Percentiles rank a stretch among this genome's conserved stretches.
phyloP scores from a whole-genome alignment of 2,113 vertebrate genomes.

The Zosterops japonicus region DNA sequence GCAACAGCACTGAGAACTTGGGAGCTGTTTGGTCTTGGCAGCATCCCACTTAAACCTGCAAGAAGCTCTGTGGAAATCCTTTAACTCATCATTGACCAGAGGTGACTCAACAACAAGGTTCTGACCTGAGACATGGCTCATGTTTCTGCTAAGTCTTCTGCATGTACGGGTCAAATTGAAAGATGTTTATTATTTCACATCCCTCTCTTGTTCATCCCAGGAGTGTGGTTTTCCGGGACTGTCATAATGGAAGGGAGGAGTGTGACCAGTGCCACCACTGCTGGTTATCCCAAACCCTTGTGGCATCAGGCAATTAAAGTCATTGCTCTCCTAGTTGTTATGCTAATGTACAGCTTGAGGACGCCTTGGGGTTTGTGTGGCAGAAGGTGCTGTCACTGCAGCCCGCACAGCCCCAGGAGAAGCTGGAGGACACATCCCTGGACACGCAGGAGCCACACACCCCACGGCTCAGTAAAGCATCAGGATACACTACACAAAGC shows the following conservation, averaged over 20 bases:
- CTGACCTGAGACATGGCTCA: neutral
- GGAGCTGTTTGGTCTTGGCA: conserved; percentile 3
- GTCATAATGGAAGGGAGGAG: neutral
- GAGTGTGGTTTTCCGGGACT: neutral
- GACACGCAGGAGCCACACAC: neutral
- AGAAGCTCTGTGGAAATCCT: neutral
- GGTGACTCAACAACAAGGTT: neutral
- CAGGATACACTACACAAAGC: neutral
- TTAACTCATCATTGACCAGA: neutral
- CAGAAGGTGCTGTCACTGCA: neutral
- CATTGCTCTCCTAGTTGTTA: neutral
- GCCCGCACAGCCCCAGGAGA: neutral
- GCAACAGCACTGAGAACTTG: neutral
- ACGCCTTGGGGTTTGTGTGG: neutral
- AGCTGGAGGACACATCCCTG: neutral
- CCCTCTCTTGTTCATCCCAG: neutral
- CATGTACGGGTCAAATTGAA: neutral
- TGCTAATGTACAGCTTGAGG: neutral
- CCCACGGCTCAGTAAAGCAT: neutral
- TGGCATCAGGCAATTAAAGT: neutral
- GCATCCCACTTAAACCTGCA: neutral
- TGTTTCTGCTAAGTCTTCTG: neutral
- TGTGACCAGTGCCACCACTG: neutral
- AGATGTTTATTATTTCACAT: neutral
- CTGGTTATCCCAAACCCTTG: neutral